phyloP scores from a whole-genome alignment of 2,888 invertebrate genomes.

The Eupithecia subfuscata region DNA sequence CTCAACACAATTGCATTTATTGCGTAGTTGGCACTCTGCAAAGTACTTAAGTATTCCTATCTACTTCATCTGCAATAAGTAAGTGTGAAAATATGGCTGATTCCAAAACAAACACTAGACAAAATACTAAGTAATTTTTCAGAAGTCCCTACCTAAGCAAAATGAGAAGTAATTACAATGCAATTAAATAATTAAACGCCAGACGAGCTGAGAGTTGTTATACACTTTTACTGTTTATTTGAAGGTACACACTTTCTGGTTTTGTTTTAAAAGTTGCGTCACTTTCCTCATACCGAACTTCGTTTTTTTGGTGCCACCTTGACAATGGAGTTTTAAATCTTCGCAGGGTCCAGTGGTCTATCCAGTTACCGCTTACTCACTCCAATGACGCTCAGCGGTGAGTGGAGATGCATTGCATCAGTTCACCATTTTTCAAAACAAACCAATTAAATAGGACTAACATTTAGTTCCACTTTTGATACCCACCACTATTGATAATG shows the following conservation, averaged over 20 bases:
- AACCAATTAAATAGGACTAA: background rate
- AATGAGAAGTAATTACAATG: background rate
- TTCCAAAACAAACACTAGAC: background rate
- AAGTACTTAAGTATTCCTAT: background rate
- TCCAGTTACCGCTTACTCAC: slow-evolving; percentile 11
- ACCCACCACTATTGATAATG: too few species aligned
- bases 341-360: slow-evolving; percentile 46
- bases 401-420: background rate
- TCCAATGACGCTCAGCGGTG: background rate
- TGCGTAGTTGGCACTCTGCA: background rate
- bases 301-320: slow-evolving; percentile 33
- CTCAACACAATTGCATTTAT: background rate
- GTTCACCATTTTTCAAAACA: background rate
- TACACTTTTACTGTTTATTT: too few species aligned
- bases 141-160: background rate
- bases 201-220: background rate
- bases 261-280: background rate
- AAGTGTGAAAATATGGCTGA: background rate
- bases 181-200: background rate
- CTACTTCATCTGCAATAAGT: background rate
- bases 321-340: slow-evolving; percentile 64
- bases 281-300: background rate
- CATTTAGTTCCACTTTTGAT: background rate
- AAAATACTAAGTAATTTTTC: background rate
- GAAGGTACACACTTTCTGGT: too few species aligned